These are phyloP conservation scores for Chelon labrosus DNA, from an alignment of 2,797 vertebrate genomes.

Conservation along the genomic window DNA sequence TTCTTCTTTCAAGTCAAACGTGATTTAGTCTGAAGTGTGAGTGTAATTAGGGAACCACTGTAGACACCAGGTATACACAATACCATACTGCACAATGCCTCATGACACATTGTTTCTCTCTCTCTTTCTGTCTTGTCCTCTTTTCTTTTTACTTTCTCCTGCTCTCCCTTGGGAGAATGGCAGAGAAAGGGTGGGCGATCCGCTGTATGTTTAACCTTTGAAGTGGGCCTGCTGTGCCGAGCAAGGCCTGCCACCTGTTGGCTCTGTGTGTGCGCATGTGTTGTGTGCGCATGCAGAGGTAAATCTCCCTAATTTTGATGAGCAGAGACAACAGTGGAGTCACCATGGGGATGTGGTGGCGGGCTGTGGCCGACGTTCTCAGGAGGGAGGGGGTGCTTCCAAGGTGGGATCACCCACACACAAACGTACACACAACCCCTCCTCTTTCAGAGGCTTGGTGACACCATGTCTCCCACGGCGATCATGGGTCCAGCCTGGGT, in stretches of 20 bases:
- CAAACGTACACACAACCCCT: slow-evolving; percentile 69
- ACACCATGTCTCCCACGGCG: slow-evolving; percentile 83
- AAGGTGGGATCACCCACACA: slow-evolving; percentile 75
- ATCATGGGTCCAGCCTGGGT: slow-evolving; percentile 82
- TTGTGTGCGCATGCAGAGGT: slow-evolving; percentile 74
- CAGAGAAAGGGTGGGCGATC: slow-evolving; percentile 69
- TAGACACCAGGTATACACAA: slow-evolving; percentile 37
- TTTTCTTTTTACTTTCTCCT: slow-evolving; percentile 60
- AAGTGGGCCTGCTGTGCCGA: slow-evolving; percentile 78
- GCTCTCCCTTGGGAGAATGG: slow-evolving; percentile 56
- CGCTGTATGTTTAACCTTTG: slow-evolving; percentile 83
- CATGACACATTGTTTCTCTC: slow-evolving; percentile 2
- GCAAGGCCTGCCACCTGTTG: slow-evolving; percentile 86
- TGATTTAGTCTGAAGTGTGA: slow-evolving; percentile 39
- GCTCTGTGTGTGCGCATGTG: slow-evolving; percentile 71
- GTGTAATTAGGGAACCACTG: slow-evolving; percentile 17
- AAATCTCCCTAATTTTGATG: slow-evolving; percentile 87
- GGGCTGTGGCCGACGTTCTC: slow-evolving; percentile 71
- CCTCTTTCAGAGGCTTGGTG: slow-evolving; percentile 77
- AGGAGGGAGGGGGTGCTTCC: slow-evolving; percentile 60
- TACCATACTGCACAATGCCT: slow-evolving; percentile 10
- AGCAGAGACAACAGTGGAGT: slow-evolving; percentile 83
- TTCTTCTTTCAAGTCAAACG: slow-evolving; percentile 18
- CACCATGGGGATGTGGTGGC: slow-evolving; percentile 77
- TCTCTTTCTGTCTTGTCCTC: slow-evolving; percentile 65